Percentiles rank a stretch among this genome's conserved stretches.
These are phyloP conservation scores for Coluber constrictor DNA, from an alignment of 2,797 vertebrate species.

Conservation along the genomic window DNA sequence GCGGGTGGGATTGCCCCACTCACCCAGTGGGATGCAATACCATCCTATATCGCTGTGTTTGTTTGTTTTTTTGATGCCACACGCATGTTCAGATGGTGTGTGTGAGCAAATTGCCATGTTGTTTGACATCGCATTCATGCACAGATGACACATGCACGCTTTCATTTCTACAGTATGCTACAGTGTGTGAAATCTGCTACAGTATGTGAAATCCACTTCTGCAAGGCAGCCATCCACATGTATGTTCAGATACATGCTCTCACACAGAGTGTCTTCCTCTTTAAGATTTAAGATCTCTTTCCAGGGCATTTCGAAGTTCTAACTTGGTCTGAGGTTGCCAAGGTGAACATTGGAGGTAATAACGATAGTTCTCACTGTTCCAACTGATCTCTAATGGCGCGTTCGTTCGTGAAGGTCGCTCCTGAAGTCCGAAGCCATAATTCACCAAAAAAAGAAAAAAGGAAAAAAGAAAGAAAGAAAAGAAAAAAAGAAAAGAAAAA, in stretches of 20 bases:
- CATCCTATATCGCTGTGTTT: too few species aligned
- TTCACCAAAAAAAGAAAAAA: not conserved
- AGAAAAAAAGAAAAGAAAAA: not conserved
- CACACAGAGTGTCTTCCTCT: not conserved
- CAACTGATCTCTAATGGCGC: not conserved
- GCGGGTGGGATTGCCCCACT: too few species aligned
- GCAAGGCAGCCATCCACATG: not conserved
- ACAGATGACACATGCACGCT: too few species aligned
- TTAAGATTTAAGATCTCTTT: not conserved
- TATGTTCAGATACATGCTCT: not conserved
- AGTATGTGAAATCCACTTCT: too few species aligned
- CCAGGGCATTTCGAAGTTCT: not conserved
- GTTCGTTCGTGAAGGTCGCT: not conserved
- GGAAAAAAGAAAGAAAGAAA: too few species aligned
- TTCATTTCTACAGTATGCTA: too few species aligned
- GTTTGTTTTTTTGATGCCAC: too few species aligned
- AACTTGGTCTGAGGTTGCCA: not conserved
- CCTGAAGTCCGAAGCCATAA: not conserved
- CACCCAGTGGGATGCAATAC: too few species aligned
- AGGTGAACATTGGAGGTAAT: not conserved
- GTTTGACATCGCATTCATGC: too few species aligned
- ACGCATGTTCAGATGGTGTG: too few species aligned
- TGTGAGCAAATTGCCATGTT: too few species aligned
- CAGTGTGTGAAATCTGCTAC: too few species aligned
- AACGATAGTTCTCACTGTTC: not conserved